Base-by-base conservation (phyloP, 2,888 invertebrate genomes). In the Hypomecis punctinalis region DNA sequence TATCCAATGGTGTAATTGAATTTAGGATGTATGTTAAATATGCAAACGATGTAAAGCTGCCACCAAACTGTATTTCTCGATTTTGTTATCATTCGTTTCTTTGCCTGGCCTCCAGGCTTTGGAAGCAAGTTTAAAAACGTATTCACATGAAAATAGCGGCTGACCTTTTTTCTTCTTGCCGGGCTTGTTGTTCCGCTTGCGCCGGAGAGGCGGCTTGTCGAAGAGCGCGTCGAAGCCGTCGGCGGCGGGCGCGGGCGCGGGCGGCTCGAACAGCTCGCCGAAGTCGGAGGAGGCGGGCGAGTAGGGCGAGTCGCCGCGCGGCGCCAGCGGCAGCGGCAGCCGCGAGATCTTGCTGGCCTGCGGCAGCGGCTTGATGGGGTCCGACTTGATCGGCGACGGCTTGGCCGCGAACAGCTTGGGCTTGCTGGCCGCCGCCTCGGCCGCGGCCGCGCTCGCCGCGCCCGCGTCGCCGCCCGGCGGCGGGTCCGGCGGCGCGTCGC, bases 271-370 rank as follows among this genome's bases (percentile, higher is more conserved):
- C 70, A 97, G 94, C 84, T 97, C 97, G 76, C 97, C 97, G 82
- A 97, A 97, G 86, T 97, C 96, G 77, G 96, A 96, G n/a, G 97
- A 97, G 51, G 97, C 97, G 0, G 97, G 97, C 54, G 97, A 97
- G 90, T 98, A 97, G 0, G 98, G 98, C 33, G 97, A 97, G 52
- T 86, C 85, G 42, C 67, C 73, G 94, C 53, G 94, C 94, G 73
- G 66, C 64, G 85, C 73, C 63, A 85, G 73, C 82, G 80, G 66
- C 68, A 83, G 81, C 72, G 80, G 77, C 68, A 83, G 83, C 61
- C 84, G 76, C n/a, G 85, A 79, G 65, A 78, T 73, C 75, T 72
- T 79, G 9, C 67, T 69, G 51, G 73, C 72, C 68, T 69, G 73
- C 71, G 64, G 93, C 92, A 94, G 92, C 40, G 94, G 94, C 80